phyloP scores from a whole-genome alignment of 1,140 invertebrate species.

The Meloidogyne hapla region DNA sequence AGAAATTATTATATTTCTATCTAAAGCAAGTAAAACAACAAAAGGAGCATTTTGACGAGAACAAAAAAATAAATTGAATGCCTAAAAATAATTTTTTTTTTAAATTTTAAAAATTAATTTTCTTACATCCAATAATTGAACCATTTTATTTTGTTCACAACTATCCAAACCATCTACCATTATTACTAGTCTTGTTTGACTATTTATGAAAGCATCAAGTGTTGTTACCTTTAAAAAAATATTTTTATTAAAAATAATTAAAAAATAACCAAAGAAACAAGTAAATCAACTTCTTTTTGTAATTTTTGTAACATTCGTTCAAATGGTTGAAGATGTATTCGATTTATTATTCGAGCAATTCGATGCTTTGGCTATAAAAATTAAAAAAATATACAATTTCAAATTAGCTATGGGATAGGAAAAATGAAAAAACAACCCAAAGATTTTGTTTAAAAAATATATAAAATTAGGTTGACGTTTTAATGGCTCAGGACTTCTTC shows the following conservation, averaged over 20 bases:
- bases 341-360: conserved; percentile 51
- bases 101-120: neutral
- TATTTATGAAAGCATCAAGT: conserved; percentile 57
- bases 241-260: conserved; percentile 3
- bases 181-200: conserved; percentile 71
- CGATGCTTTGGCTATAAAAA: conserved; percentile 67
- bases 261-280: conserved; percentile 76
- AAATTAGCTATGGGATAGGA: too few species aligned
- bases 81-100: conserved; percentile 72
- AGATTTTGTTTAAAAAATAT: too few species aligned
- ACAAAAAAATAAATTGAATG: conserved; percentile 83
- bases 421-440: too few species aligned
- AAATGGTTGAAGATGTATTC: conserved; percentile 57
- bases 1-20: conserved; percentile 62
- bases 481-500: too few species aligned
- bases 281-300: conserved; percentile 79
- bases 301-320: conserved; percentile 70
- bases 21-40: conserved; percentile 61
- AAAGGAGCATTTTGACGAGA: conserved; percentile 61
- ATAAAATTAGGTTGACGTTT: too few species aligned
- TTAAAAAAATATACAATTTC: too few species aligned
- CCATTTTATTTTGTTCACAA: conserved; percentile 92
- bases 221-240: conserved; percentile 22
- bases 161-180: conserved; percentile 94
- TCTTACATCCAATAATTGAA: conserved; percentile 77